These are phyloP conservation scores for Pelosia muscerda DNA, from an alignment of 2,888 invertebrate species.

Conservation along the genomic window DNA sequence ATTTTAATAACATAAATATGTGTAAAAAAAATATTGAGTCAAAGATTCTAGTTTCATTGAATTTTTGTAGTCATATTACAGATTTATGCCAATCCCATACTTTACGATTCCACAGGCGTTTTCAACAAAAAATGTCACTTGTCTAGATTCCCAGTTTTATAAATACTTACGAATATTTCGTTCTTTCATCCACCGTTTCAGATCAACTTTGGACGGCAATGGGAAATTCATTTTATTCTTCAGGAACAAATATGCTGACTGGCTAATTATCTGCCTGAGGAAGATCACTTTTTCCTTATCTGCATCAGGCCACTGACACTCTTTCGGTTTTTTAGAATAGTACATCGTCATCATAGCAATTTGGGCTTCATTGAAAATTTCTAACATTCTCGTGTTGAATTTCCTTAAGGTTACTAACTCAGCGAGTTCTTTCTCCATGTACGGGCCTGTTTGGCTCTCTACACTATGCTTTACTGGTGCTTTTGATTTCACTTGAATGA, in stretches of 20 bases:
- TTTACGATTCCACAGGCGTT: too few relatives aligned
- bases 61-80: too few relatives aligned
- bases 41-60: too few relatives aligned
- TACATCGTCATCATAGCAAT: not conserved
- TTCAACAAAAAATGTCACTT: too few relatives aligned
- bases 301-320: not conserved
- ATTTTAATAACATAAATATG: too few relatives aligned
- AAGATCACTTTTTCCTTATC: constrained; percentile 5
- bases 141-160: not conserved
- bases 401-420: not conserved
- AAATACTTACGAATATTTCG: constrained; percentile 3
- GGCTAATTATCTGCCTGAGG: not conserved
- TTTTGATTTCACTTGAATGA: too few relatives aligned
- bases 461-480: too few relatives aligned
- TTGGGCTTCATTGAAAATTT: constrained; percentile 9
- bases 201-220: not conserved
- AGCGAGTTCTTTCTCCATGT: too few relatives aligned
- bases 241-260: not conserved
- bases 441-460: not conserved
- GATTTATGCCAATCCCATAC: too few relatives aligned
- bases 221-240: constrained; percentile 10
- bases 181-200: not conserved
- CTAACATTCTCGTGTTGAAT: not conserved
- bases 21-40: too few relatives aligned
- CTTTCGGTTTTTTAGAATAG: not conserved